Evolutionary conservation across 2,797 vertebrate genomes (phyloP).

Genomic region (Neomorphus geoffroyi): DNA sequence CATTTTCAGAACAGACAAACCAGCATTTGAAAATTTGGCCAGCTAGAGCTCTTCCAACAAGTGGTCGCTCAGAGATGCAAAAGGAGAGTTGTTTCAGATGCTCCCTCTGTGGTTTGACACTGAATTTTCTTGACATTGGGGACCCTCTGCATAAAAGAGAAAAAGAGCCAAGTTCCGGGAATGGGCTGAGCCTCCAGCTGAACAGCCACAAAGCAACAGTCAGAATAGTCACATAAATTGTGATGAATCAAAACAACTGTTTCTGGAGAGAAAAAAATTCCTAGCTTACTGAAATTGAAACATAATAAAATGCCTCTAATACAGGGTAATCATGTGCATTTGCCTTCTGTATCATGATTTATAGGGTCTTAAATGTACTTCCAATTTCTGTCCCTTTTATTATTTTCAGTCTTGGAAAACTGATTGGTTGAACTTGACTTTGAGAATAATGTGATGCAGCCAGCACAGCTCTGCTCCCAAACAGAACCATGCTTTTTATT

Average conservation of each 20-base stretch:
- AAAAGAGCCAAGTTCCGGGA: not conserved
- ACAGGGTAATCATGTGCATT: conserved; percentile 26
- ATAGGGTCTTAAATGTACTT: conserved; percentile 41
- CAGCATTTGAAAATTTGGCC: not conserved
- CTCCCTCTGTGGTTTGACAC: not conserved
- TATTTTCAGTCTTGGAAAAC: conserved; percentile 8
- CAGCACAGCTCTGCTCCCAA: not conserved
- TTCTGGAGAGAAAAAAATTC: not conserved
- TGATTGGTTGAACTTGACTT: not conserved
- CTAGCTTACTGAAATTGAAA: conserved; percentile 5
- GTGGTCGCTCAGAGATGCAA: not conserved
- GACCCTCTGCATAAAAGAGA: not conserved
- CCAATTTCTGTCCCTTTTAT: conserved; percentile 5
- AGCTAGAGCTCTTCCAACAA: not conserved
- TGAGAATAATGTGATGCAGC: not conserved
- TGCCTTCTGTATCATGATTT: conserved; percentile 22
- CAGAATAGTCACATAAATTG: not conserved
- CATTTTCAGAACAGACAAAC: not conserved
- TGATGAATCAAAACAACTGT: not conserved
- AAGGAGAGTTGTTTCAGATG: not conserved
- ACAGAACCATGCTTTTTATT: not conserved
- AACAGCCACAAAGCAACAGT: not conserved
- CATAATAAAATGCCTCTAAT: conserved; percentile 39
- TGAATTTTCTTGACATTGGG: not conserved
- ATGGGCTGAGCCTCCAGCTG: not conserved